These are phyloP conservation scores for Carcina quercana DNA, from an alignment of 2,888 invertebrate species.

Conservation along the genomic window DNA sequence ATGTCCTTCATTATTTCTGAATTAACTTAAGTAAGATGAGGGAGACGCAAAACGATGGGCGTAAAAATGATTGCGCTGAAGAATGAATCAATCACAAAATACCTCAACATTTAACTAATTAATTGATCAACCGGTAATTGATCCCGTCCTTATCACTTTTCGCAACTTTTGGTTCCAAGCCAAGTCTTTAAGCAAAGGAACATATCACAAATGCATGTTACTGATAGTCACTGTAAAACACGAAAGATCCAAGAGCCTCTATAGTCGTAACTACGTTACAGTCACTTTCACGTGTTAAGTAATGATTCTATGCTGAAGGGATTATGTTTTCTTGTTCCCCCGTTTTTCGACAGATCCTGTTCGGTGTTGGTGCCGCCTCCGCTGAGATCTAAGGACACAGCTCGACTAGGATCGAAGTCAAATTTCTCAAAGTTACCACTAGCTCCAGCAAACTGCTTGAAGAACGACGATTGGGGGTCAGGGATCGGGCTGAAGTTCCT, in stretches of 20 bases:
- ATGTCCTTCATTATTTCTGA: no score
- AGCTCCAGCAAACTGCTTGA: slow-evolving; percentile 55
- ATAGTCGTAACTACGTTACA: slow-evolving; percentile 31
- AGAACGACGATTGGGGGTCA: slow-evolving; percentile 61
- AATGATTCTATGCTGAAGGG: slow-evolving; percentile 94
- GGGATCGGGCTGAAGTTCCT: slow-evolving; percentile 64
- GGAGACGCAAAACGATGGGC: no score
- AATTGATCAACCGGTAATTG: no score
- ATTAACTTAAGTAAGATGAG: no score
- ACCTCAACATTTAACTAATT: no score
- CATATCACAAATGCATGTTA: slow-evolving; percentile 40
- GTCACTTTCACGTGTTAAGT: slow-evolving; percentile 79
- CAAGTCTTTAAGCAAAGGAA: slow-evolving; percentile 57
- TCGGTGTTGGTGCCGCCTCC: slow-evolving; percentile 54
- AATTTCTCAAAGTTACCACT: slow-evolving; percentile 62
- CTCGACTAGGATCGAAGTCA: slow-evolving; percentile 65
- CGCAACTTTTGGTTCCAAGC: no score
- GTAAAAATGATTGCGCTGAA: no score
- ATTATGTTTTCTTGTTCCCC: slow-evolving; percentile 79
- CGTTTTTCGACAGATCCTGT: slow-evolving; percentile 69
- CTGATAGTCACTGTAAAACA: slow-evolving; percentile 32
- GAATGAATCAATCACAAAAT: no score
- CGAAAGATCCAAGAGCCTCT: slow-evolving; percentile 45
- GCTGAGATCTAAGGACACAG: slow-evolving; percentile 66
- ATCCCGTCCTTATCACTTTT: no score